These are phyloP conservation scores for Dasyurus viverrinus DNA, from an alignment of 2,113 vertebrate species.

Conservation along the genomic window DNA sequence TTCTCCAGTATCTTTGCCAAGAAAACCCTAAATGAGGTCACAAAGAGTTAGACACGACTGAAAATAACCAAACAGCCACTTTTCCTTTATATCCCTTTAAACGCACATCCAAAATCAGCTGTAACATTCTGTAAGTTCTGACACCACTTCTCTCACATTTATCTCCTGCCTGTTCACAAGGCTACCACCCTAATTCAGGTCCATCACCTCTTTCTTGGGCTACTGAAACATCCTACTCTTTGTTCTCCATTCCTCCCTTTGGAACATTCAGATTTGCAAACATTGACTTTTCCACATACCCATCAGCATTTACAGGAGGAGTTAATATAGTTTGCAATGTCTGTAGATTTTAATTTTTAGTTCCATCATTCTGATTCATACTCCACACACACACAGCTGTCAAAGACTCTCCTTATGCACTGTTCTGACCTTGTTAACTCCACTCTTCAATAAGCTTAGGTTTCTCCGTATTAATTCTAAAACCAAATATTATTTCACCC, in stretches of 20 bases:
- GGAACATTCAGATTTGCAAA: neutral
- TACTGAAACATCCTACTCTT: neutral
- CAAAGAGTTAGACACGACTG: neutral
- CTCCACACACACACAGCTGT: neutral
- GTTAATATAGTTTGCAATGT: neutral
- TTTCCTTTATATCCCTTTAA: neutral
- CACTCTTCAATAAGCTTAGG: neutral
- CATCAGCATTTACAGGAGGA: neutral
- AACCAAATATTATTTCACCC: neutral
- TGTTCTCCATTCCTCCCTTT: neutral
- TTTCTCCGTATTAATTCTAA: neutral
- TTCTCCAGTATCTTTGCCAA: neutral
- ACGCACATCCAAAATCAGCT: neutral
- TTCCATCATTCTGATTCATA: neutral
- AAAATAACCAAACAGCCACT: neutral
- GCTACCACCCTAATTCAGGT: neutral
- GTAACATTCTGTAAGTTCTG: neutral
- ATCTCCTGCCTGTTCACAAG: neutral
- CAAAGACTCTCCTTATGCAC: neutral
- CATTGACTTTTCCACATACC: neutral
- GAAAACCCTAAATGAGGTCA: neutral
- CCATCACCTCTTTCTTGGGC: neutral
- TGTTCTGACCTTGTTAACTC: neutral
- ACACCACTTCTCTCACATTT: neutral
- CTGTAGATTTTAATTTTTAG: neutral